Evolutionary conservation across 2,113 vertebrate genomes (phyloP), one percentile per base, ranked within the genome.

Genomic region (Hemibagrus wyckioides): DNA sequence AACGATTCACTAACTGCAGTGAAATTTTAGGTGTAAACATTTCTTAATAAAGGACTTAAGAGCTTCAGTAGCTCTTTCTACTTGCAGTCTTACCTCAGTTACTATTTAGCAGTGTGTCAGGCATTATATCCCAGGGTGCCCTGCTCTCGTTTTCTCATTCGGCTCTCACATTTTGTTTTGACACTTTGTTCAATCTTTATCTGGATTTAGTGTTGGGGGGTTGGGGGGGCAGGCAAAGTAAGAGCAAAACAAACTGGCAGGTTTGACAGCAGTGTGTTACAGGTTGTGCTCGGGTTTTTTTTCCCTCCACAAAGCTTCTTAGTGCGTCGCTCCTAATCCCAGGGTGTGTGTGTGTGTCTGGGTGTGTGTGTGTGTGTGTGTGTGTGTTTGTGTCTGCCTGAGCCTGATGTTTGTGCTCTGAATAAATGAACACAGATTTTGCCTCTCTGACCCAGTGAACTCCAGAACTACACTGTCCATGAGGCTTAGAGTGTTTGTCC

Each of bases 391-490:
- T 30, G 14, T 50, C 4, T 48, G 10, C 25, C 25, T 48, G 73
- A 50, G 73, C 41, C 82, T 88, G 80, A 80, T 39, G 81, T 90
- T 90, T 84, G 57, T n/a, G n/a, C 28, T 56, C 21, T 30, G 57
- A 77, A 79, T 71, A 81, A 87, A 90, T 79, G 71, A 59, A 61
- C 81, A 75, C 76, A 57, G 39, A 87, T 33, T 67, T 54, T 9
- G 6, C 77, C 75, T 86, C 80, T 69, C 33, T 86, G 80, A 84
- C 88, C 82, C 86, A 88, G 30, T 89, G 76, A 86, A 89, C 88
- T 87, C 33, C 54, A 86, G 61, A 25, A 83, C 73, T 67, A 80
- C 69, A 83, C 76, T 57, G 67, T 85, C 82, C 77, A 36, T 77
- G 59, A 73, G 65, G 80, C 81, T 86, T 86, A 84, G 63, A 50